phyloP scores from a whole-genome alignment of 37 sponge, comb jelly and placozoan genomes.

The Oopsacas minuta region DNA sequence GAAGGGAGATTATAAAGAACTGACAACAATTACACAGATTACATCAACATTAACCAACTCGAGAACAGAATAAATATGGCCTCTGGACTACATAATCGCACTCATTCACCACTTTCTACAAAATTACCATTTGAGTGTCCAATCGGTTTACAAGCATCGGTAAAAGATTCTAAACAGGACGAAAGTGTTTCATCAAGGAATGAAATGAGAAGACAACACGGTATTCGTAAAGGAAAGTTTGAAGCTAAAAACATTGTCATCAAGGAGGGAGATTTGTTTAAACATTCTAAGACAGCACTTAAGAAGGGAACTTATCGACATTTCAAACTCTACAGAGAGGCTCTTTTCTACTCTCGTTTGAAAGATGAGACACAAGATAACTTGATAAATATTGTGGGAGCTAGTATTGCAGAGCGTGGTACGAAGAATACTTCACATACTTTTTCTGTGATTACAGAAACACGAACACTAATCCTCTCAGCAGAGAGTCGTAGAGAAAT shows the following conservation, averaged over 20 bases:
- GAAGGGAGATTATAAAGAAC: too few relatives aligned
- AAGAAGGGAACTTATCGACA: slow-evolving; percentile 9
- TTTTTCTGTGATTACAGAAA: slow-evolving; percentile 62
- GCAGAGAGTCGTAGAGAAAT: slow-evolving; percentile 60
- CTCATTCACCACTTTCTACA: too few relatives aligned
- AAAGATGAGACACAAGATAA: not conserved
- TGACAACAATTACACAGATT: too few relatives aligned
- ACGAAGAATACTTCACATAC: slow-evolving; percentile 66
- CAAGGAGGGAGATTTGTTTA: not conserved
- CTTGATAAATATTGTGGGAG: slow-evolving; percentile 15
- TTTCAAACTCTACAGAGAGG: not conserved
- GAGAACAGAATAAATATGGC: too few relatives aligned
- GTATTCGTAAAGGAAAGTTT: not conserved
- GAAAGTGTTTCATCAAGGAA: too few relatives aligned
- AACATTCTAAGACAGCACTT: not conserved
- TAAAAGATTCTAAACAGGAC: too few relatives aligned
- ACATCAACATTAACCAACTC: too few relatives aligned
- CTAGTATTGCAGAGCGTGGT: slow-evolving; percentile 69
- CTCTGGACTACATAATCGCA: too few relatives aligned
- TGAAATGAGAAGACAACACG: not conserved
- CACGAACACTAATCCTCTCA: slow-evolving; percentile 38
- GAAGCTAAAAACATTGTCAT: not conserved
- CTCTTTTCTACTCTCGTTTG: not conserved
- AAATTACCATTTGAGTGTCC: too few relatives aligned
- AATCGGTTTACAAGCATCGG: too few relatives aligned